Evolutionary conservation across 2,113 vertebrate species (phyloP).

Genomic region (Otolemur garnettii): DNA sequence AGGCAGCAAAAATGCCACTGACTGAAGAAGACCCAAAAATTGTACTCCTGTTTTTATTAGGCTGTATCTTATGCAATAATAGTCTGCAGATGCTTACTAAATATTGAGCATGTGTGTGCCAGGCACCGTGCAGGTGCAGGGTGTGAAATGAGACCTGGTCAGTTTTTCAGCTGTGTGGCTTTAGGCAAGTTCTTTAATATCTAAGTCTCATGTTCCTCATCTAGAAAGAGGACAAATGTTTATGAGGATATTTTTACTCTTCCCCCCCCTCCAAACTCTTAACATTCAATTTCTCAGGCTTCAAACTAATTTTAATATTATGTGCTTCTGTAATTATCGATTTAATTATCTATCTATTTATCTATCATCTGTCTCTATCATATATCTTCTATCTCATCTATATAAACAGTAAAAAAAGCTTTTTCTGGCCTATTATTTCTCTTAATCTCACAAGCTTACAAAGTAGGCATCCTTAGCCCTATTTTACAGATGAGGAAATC

Average conservation of each 20-base stretch:
- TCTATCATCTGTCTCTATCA: not conserved
- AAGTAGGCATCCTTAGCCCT: not conserved
- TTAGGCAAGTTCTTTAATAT: slow-evolving; percentile 1
- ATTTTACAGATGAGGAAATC: slow-evolving; percentile 11
- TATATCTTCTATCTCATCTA: not conserved
- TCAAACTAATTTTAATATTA: not conserved
- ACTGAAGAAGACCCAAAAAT: not conserved
- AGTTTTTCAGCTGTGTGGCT: not conserved
- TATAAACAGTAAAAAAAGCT: not conserved
- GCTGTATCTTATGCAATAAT: not conserved
- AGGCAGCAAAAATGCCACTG: not conserved
- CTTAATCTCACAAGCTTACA: not conserved
- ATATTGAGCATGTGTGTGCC: too few relatives aligned
- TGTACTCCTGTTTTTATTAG: not conserved
- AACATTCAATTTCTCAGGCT: slow-evolving; percentile 34
- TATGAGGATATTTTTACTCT: not conserved
- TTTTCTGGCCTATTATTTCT: not conserved
- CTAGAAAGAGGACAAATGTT: not conserved
- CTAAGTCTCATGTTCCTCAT: not conserved
- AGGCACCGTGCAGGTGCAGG: rapidly evolving
- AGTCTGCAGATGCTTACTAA: not conserved
- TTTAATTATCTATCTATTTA: not conserved
- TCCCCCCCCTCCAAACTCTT: not conserved
- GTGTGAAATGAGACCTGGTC: not conserved
- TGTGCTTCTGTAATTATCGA: not conserved